Conservation (phyloP, 2,113 vertebrate genomes). For the Zapus hudsonius region DNA sequence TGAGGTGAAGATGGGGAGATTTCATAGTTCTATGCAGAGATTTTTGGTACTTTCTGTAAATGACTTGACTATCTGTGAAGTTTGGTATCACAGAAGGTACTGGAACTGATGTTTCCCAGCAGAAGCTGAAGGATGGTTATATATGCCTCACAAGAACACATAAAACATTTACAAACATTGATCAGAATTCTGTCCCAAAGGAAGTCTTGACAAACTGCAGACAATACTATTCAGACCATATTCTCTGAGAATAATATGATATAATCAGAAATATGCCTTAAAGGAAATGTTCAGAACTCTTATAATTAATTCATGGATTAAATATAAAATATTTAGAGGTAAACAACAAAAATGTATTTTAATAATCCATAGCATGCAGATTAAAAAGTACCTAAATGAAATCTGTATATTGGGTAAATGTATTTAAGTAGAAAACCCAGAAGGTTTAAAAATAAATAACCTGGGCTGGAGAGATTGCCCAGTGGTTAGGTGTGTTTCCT, state of each 20-base stretch:
- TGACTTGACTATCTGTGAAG: neutral
- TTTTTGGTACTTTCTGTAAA: neutral
- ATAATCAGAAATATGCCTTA: constrained; percentile 30
- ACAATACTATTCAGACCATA: neutral
- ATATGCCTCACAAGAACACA: neutral
- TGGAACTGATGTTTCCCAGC: neutral
- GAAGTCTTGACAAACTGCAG: neutral
- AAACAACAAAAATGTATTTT: constrained; percentile 29
- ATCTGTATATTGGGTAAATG: neutral
- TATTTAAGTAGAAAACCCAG: constrained; percentile 28
- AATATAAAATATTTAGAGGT: constrained; percentile 58
- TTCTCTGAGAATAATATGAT: constrained; percentile 4
- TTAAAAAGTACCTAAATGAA: constrained; percentile 4
- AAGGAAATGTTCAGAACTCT: neutral
- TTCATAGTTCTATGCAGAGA: neutral
- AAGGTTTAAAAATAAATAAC: neutral
- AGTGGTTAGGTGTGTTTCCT: too few relatives aligned
- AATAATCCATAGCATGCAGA: neutral
- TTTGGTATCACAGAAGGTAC: neutral
- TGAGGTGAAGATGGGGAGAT: neutral
- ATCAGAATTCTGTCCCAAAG: constrained; percentile 2
- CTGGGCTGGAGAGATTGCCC: too few relatives aligned
- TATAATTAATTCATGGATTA: constrained; percentile 60
- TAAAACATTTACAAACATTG: constrained; percentile 11
- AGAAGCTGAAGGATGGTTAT: neutral